A percentile compares a stretch with the other conserved stretches of the same genome.
These are phyloP conservation scores for Megamerina dolium DNA, from an alignment of 2,888 invertebrate genomes.

Conservation along the genomic window DNA sequence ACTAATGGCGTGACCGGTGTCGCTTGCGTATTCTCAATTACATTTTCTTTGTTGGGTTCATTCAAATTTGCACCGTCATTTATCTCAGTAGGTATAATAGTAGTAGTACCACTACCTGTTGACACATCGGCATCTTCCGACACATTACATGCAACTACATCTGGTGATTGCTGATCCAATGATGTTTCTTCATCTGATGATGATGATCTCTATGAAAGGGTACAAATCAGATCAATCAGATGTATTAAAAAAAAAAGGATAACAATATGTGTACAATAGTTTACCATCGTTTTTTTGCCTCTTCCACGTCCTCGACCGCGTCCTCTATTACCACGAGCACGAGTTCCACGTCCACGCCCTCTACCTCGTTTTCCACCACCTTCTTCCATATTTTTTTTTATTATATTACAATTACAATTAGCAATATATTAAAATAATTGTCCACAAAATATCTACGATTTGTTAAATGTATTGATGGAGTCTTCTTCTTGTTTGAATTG, in stretches of 20 bases:
- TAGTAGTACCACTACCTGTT: slow-evolving; percentile 15
- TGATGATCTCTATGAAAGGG: too few relatives aligned
- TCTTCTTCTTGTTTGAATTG: too few relatives aligned
- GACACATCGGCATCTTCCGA: slow-evolving; percentile 49
- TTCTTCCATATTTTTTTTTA: slow-evolving; percentile 25
- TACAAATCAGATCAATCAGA: too few relatives aligned
- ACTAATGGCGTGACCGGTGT: too few relatives aligned
- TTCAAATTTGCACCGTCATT: slow-evolving; percentile 3
- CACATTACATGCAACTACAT: slow-evolving; percentile 15
- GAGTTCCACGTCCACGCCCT: slow-evolving; percentile 44
- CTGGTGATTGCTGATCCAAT: slow-evolving; percentile 42
- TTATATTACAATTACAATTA: background rate
- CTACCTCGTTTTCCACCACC: slow-evolving; percentile 32
- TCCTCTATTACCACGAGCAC: slow-evolving; percentile 61
- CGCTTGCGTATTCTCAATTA: slow-evolving; percentile 7
- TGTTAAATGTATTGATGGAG: too few relatives aligned
- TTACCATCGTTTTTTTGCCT: slow-evolving; percentile 64
- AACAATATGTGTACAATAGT: too few relatives aligned
- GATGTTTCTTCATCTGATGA: slow-evolving; percentile 57
- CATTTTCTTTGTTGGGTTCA: slow-evolving; percentile 17
- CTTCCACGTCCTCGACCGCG: slow-evolving; percentile 74
- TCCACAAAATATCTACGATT: slow-evolving; percentile 1
- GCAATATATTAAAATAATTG: background rate
- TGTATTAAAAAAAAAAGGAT: too few relatives aligned
- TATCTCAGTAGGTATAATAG: slow-evolving; percentile 4